phyloP scores from a whole-genome alignment of 2,888 invertebrate genomes.

The Synergus laeviventris region DNA sequence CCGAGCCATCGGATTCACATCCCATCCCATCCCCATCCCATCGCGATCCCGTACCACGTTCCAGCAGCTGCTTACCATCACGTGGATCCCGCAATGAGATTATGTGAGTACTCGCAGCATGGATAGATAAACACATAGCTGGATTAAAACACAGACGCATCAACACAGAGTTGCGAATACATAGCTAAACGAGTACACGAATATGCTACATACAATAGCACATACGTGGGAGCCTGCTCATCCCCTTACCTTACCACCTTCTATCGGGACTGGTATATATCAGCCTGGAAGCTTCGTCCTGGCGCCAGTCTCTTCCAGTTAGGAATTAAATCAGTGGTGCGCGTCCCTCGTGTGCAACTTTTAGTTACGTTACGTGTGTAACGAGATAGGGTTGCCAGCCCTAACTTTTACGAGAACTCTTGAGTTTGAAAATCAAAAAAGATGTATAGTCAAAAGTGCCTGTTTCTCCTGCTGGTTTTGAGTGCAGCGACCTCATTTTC shows the following conservation, averaged over 20 bases:
- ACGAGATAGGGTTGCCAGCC: conserved; percentile 41
- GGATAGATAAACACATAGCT: conserved; percentile 43
- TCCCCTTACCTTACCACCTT: conserved; percentile 61
- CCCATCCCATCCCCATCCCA: conserved; percentile 53
- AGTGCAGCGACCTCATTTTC: conserved; percentile 40
- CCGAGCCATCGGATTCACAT: conserved; percentile 54
- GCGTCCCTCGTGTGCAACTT: conserved; percentile 48
- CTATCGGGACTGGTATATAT: conserved; percentile 65
- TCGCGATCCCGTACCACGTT: conserved; percentile 44
- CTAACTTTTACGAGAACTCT: conserved; percentile 33
- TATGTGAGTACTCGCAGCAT: conserved; percentile 51
- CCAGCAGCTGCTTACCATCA: conserved; percentile 52
- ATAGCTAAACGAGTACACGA: conserved; percentile 46
- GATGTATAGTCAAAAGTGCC: conserved; percentile 59
- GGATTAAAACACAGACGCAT: background rate
- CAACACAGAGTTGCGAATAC: background rate
- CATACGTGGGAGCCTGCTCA: conserved; percentile 65
- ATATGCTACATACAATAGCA: conserved; percentile 29
- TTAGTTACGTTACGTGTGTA: conserved; percentile 6
- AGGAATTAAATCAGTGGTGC: conserved; percentile 63
- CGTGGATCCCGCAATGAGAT: conserved; percentile 46
- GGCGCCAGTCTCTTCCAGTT: conserved; percentile 67
- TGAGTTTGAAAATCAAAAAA: conserved; percentile 10
- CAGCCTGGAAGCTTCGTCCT: conserved; percentile 57
- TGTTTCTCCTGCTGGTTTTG: conserved; percentile 50